Evolutionary conservation across 2,113 vertebrate species (phyloP), one percentile per base, ranked within the genome.

Genomic region (Grantiella picta): DNA sequence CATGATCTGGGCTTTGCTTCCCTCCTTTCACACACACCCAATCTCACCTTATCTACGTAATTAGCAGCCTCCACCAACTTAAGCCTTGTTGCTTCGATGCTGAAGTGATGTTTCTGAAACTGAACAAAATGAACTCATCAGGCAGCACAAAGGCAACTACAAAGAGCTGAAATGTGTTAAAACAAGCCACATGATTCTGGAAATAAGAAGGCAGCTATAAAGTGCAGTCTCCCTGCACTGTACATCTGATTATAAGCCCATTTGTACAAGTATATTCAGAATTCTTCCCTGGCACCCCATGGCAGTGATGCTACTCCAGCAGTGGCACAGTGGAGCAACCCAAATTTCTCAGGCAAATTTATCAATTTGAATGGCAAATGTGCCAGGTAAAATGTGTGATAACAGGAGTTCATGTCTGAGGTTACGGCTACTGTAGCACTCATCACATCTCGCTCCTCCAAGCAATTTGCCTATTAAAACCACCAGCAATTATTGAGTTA

Each of bases 31-130:
- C 8, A 28, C 89, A 92, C 80, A 77, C 59, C 54, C 81, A 53
- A 27, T 91, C 98, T 98, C 96, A 99, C 99, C 99, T 99, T 99
- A 97, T 99, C 99, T 63, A 99, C 99, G 29, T 99, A 98, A 97
- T 99, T 99, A 73, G 99, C 99, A 17, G 98, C 98, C 89, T 99
- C 99, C 89, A 99, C 94, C 89, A 99, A 97, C 89, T 98, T 99
- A 92, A 95, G 87, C 86, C 97, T 98, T 42, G 99, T 99, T 89
- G 94, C 98, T 19, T 98, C 98, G 1, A 98, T 92, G 96, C 89
- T 97, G 56, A 86, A 92, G 16, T 80, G 97, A 54, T 99, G 98
- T 63, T 99, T 99, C 97, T 98, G 97, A 98, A 99, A 99, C 99
- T 99, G 96, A 92, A 97, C 18, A 63, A 53, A 87, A 71, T 7